Conservation (phyloP, 2,113 vertebrate genomes). For the Oxygymnocypris stewartii region DNA sequence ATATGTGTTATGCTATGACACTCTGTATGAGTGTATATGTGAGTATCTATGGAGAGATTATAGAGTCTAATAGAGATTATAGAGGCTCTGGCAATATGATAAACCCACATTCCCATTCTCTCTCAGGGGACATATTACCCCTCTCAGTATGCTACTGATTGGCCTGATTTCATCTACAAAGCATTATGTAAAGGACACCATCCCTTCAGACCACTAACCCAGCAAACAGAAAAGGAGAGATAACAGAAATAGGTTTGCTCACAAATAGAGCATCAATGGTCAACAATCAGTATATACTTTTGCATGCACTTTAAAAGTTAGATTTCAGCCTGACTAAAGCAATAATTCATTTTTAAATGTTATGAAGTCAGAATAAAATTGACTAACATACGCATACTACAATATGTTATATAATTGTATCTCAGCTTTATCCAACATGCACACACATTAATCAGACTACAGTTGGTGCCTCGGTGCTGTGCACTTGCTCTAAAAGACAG, state of each 20-base stretch:
- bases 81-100: slow-evolving; percentile 87
- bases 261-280: slow-evolving; percentile 4
- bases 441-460: neutral
- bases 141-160: slow-evolving; percentile 93
- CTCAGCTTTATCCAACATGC: neutral
- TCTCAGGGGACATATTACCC: slow-evolving; percentile 90
- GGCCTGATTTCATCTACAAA: slow-evolving; percentile 87
- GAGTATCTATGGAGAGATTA: slow-evolving; percentile 57
- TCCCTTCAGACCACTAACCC: slow-evolving; percentile 78
- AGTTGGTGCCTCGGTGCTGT: neutral
- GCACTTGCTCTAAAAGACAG: neutral
- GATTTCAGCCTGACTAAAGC: neutral
- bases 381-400: neutral
- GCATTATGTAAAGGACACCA: slow-evolving; percentile 74
- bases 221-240: slow-evolving; percentile 69
- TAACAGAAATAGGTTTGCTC: slow-evolving; percentile 62
- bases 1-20: neutral
- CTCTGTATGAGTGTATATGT: slow-evolving; percentile 15
- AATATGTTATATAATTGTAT: neutral
- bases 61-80: slow-evolving; percentile 70
- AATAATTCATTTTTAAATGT: neutral
- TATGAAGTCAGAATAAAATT: neutral
- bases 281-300: slow-evolving; percentile 5
- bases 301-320: neutral
- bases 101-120: slow-evolving; percentile 81